A percentile compares a stretch with the other conserved stretches of the same genome.
Conservation (phyloP, 2,888 invertebrate species). For the Leptodirus hochenwartii region DNA sequence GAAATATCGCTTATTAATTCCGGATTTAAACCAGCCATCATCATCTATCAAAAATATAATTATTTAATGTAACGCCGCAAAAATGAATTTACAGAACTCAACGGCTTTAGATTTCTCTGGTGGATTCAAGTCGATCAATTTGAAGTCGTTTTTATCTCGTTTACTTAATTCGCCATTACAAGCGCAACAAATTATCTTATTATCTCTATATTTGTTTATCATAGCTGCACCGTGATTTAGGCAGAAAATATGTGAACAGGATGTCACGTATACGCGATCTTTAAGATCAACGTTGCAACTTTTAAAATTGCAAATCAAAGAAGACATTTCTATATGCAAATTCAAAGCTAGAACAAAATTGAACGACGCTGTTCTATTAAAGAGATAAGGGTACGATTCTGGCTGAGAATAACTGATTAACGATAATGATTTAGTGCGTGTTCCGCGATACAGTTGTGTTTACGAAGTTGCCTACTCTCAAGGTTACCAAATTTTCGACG, state of each 20-base stretch:
- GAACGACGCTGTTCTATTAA: too few relatives aligned
- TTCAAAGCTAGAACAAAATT: too few relatives aligned
- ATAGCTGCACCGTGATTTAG: conserved; percentile 33
- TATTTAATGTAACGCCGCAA: neutral
- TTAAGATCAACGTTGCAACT: conserved; percentile 31
- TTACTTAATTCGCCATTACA: conserved; percentile 31
- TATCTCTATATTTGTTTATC: conserved; percentile 25
- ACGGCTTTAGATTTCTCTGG: conserved; percentile 34
- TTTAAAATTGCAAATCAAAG: conserved; percentile 31
- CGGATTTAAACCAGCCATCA: conserved; percentile 31
- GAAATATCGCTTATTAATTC: conserved; percentile 35
- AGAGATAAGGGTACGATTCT: too few relatives aligned
- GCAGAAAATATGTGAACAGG: conserved; percentile 37
- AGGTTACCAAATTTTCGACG: too few relatives aligned
- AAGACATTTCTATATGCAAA: conserved; percentile 3
- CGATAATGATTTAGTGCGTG: too few relatives aligned
- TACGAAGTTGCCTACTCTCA: too few relatives aligned
- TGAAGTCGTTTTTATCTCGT: conserved; percentile 34
- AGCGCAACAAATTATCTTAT: conserved; percentile 28
- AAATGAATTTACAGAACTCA: conserved; percentile 1
- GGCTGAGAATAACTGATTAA: too few relatives aligned
- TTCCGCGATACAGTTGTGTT: too few relatives aligned
- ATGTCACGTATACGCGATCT: conserved; percentile 33
- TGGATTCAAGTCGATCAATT: conserved; percentile 33
- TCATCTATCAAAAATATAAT: conserved; percentile 9